These are phyloP conservation scores for Ceramica pisi DNA, from an alignment of 2,888 invertebrate species.

Conservation along the genomic window DNA sequence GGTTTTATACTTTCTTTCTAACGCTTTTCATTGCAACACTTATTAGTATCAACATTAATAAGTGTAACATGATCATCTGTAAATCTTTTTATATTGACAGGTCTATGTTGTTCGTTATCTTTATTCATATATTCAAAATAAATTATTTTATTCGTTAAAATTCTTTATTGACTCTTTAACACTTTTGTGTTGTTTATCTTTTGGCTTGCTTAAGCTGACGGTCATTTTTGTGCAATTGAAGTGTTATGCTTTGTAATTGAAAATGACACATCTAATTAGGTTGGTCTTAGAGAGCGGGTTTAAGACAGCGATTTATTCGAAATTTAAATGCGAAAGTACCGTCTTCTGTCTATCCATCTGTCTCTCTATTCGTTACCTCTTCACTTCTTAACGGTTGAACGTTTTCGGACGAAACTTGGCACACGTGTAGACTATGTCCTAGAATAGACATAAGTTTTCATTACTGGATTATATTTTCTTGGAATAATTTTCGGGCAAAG, in stretches of 20 bases:
- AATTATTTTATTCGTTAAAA: constrained; percentile 29
- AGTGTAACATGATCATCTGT: constrained; percentile 23
- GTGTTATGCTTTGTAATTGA: not conserved
- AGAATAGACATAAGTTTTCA: too few relatives aligned
- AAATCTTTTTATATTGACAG: constrained; percentile 15
- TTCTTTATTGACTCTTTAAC: constrained; percentile 10
- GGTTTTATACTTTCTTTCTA: constrained; percentile 26
- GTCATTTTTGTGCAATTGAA: not conserved
- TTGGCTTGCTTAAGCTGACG: not conserved
- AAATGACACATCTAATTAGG: not conserved
- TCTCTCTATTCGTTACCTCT: too few relatives aligned
- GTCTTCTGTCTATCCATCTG: too few relatives aligned
- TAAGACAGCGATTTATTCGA: not conserved
- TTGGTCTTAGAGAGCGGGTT: not conserved
- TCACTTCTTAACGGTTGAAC: too few relatives aligned
- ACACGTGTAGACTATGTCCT: too few relatives aligned
- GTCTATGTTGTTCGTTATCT: constrained; percentile 17
- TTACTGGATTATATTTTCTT: too few relatives aligned
- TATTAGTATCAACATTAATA: constrained; percentile 12
- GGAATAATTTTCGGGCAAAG: too few relatives aligned
- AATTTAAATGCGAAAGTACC: too few relatives aligned
- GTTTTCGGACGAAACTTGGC: too few relatives aligned
- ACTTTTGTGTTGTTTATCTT: constrained; percentile 2
- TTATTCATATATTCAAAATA: constrained; percentile 37
- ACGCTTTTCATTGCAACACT: constrained; percentile 25